Evolutionary conservation across 2,888 invertebrate genomes (phyloP), one percentile per base, ranked within the genome.

Genomic region (Lymantria dispar): DNA sequence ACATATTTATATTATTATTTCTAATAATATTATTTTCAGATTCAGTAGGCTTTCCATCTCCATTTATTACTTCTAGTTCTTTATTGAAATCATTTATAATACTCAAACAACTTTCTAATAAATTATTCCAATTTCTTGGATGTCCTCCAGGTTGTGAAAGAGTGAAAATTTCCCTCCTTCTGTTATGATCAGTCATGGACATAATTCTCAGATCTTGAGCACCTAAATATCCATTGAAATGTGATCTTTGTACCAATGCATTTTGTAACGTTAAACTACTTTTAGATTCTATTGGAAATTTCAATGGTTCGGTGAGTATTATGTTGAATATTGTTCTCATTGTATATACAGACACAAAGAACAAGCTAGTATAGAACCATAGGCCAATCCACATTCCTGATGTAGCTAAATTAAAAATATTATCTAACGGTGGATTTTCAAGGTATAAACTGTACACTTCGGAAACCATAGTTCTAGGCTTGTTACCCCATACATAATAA

Each of bases 131-230:
- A 72, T 96, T 96, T 71, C 96, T 95, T 0, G 98, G 97, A 80
- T 97, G 97, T 31, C 97, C 97, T 14, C 97, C 97, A 29, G 96
- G 97, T 70, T 95, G 94, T 31, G 96, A 96, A 0, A 97, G 85
- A 11, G 93, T 92, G 74, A 95, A 97, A 40, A 97, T 87, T 50
- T 93, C 86, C 61, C 88, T 79, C 44, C 97, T 92, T 64, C 96
- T 91, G 0, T 58, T 45, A 15, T 85, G 74, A 40, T 94, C 94
- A 70, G 93, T 94, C 68, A 94, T 92, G 0, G 95, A 92, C 67
- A 97, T 78, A 33, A 93, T 92, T 66, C 92, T 93, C 14, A 98
- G 89, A 78, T 97, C 96, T 54, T 95, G 90, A 56, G 95, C 96
- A 7, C 95, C 97, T 48, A 97, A 85, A 72, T 95, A 94, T 76